Conservation (phyloP, 1,140 invertebrate species). For the Muscidifurax raptorellus region DNA sequence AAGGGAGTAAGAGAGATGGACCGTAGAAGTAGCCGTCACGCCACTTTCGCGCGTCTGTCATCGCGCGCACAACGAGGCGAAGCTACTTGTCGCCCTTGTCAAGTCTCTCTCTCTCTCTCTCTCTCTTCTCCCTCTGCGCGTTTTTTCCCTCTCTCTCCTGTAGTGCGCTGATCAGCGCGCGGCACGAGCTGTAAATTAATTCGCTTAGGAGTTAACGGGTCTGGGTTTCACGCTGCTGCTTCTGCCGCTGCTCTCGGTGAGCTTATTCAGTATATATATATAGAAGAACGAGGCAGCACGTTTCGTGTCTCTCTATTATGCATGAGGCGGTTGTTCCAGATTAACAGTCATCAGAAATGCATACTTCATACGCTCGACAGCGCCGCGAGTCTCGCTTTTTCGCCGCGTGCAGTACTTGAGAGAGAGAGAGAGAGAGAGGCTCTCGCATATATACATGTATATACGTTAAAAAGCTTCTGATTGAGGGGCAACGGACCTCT, state of each 20-base stretch:
- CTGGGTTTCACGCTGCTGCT: background rate
- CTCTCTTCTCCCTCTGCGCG: background rate
- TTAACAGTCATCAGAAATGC: conserved; percentile 42
- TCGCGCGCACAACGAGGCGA: conserved; percentile 30
- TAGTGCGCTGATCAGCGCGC: background rate
- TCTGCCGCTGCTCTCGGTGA: background rate
- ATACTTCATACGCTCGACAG: conserved; percentile 21
- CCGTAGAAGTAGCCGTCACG: conserved; percentile 67
- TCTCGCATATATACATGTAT: background rate
- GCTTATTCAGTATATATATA: no score
- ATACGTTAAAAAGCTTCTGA: background rate
- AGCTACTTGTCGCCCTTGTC: conserved; percentile 41
- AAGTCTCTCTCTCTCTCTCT: background rate
- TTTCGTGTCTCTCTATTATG: background rate
- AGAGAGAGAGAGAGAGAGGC: background rate
- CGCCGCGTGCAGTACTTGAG: background rate
- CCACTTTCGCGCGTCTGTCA: conserved; percentile 64
- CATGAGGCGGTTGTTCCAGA: conserved; percentile 28
- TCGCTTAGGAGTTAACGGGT: conserved; percentile 42
- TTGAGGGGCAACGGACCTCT: background rate
- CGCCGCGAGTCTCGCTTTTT: conserved; percentile 14
- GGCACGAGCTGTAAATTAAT: conserved; percentile 52
- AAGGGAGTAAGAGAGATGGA: conserved; percentile 48
- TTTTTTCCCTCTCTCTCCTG: background rate
- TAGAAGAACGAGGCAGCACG: background rate